phyloP scores from a whole-genome alignment of 2,113 vertebrate species.

The Ia io region DNA sequence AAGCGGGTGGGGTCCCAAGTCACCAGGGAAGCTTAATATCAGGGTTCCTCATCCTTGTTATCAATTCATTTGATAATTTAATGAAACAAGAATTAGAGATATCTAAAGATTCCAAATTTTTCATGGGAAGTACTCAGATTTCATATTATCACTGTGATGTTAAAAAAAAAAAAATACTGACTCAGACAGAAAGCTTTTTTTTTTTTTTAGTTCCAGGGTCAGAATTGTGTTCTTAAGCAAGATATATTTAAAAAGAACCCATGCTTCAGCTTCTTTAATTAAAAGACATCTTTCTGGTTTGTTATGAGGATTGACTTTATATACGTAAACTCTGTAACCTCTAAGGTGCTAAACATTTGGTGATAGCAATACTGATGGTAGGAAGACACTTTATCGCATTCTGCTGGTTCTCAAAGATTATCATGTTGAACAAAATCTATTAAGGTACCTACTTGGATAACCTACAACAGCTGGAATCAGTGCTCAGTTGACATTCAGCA shows the following conservation, averaged over 20 bases:
- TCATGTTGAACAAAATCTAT: not conserved
- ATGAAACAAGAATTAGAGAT: not conserved
- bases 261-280: conserved; percentile 11
- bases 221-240: not conserved
- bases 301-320: not conserved
- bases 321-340: not conserved
- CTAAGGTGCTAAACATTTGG: not conserved
- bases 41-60: not conserved
- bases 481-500: not conserved
- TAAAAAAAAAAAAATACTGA: not conserved
- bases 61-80: not conserved
- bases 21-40: not conserved
- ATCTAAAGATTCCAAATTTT: not conserved
- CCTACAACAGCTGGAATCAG: not conserved
- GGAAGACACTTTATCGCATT: not conserved
- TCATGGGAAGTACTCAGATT: not conserved
- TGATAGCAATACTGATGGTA: not conserved
- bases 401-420: not conserved
- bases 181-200: not conserved
- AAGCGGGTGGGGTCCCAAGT: not conserved
- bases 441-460: not conserved
- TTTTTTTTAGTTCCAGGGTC: not conserved
- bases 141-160: not conserved
- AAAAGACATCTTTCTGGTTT: conserved; percentile 18
- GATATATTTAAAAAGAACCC: no score